Percentiles rank a stretch among this genome's conserved stretches.
phyloP scores from a whole-genome alignment of 64 coral and sea anemone species.

The Actinia equina region DNA sequence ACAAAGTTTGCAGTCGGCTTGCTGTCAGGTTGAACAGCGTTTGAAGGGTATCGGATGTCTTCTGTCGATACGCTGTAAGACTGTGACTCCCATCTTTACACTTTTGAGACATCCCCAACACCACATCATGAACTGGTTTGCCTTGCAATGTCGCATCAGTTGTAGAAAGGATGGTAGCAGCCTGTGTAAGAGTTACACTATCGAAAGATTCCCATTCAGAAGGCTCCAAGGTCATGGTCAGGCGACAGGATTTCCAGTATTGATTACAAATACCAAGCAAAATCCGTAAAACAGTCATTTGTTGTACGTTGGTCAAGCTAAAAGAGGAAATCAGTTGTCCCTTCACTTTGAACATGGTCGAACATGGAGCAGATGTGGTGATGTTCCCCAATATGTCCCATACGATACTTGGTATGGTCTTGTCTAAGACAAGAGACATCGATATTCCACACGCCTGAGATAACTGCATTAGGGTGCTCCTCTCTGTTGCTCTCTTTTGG shows the following conservation, averaged over 20 bases:
- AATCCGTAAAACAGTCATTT: slow-evolving; percentile 20
- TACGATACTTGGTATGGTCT: slow-evolving; percentile 31
- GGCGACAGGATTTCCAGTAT: slow-evolving; percentile 7
- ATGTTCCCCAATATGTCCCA: slow-evolving; percentile 24
- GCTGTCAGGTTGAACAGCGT: not conserved
- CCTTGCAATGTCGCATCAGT: not conserved
- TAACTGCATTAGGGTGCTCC: slow-evolving; percentile 49
- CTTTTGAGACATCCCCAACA: not conserved
- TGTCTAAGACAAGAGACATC: slow-evolving; percentile 1
- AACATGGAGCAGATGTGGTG: slow-evolving; percentile 14
- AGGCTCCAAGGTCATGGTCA: slow-evolving; percentile 1
- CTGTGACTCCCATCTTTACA: not conserved
- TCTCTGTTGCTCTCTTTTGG: slow-evolving; percentile 42
- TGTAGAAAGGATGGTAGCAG: slow-evolving; percentile 30
- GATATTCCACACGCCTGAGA: slow-evolving; percentile 40
- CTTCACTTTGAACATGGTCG: slow-evolving; percentile 42
- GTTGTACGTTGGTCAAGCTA: not conserved
- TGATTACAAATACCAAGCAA: not conserved
- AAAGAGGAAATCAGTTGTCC: slow-evolving; percentile 47
- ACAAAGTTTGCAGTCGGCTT: not conserved
- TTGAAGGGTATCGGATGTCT: not conserved
- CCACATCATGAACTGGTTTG: slow-evolving; percentile 36
- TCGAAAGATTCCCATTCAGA: slow-evolving; percentile 73
- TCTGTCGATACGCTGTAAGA: not conserved
- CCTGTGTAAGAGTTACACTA: slow-evolving; percentile 28